These are phyloP conservation scores for Coccyzus lansbergi DNA, from an alignment of 2,797 vertebrate genomes.

Conservation along the genomic window DNA sequence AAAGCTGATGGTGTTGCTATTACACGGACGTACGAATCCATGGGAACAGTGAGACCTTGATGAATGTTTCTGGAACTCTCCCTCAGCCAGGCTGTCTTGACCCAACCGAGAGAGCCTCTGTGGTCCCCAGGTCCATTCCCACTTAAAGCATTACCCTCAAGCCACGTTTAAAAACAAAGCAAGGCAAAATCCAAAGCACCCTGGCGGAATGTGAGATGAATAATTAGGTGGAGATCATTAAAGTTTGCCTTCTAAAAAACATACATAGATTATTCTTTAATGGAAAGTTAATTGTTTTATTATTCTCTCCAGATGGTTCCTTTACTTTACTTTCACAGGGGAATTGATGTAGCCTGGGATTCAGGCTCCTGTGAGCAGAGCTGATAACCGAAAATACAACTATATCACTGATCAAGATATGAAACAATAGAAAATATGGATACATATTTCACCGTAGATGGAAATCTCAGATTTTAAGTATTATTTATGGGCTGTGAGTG, in stretches of 20 bases:
- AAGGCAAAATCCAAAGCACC: not conserved
- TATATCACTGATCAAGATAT: not conserved
- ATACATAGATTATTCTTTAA: slow-evolving; percentile 82
- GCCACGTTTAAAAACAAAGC: not conserved
- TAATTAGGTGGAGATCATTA: slow-evolving; percentile 70
- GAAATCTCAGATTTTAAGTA: not conserved
- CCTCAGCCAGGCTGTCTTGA: not conserved
- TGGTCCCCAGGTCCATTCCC: not conserved
- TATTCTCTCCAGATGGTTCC: slow-evolving; percentile 81
- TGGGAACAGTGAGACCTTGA: not conserved
- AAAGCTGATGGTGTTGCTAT: not conserved
- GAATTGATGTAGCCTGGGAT: slow-evolving; percentile 54
- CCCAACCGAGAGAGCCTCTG: not conserved
- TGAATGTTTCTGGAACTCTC: not conserved
- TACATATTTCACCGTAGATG: not conserved
- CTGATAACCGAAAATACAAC: slow-evolving; percentile 4
- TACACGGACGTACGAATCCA: not conserved
- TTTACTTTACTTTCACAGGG: slow-evolving; percentile 66
- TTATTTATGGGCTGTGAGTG: not conserved
- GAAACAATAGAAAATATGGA: not conserved
- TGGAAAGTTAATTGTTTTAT: slow-evolving; percentile 81
- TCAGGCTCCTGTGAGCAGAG: slow-evolving; percentile 42
- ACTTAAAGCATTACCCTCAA: not conserved
- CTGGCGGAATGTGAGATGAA: slow-evolving; percentile 32
- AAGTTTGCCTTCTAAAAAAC: slow-evolving; percentile 76